A percentile compares a stretch with the other conserved stretches of the same genome.
These are phyloP conservation scores for Promerops cafer DNA, from an alignment of 2,113 vertebrate species.

Conservation along the genomic window DNA sequence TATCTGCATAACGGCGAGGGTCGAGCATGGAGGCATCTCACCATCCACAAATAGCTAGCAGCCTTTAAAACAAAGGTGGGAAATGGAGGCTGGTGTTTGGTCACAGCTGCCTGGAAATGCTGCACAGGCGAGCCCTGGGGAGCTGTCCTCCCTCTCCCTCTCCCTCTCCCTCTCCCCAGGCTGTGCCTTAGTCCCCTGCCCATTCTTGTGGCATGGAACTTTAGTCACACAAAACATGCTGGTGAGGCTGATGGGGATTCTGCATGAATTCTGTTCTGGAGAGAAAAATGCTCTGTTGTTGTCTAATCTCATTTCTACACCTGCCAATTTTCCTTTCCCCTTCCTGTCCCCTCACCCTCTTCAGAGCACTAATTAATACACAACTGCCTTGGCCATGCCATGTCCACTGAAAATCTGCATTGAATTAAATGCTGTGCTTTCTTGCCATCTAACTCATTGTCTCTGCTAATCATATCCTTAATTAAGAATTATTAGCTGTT, in stretches of 20 bases:
- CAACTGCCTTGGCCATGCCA: neutral
- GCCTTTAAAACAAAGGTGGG: neutral
- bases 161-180: neutral
- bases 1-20: rapidly evolving
- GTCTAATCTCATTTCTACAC: slow-evolving; percentile 65
- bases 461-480: slow-evolving; percentile 54
- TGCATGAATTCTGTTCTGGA: neutral
- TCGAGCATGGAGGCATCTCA: neutral
- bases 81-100: neutral
- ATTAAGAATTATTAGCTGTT: slow-evolving; percentile 35
- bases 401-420: slow-evolving; percentile 11
- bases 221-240: neutral
- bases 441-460: slow-evolving; percentile 23
- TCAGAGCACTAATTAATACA: slow-evolving; percentile 56
- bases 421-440: slow-evolving; percentile 30
- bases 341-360: neutral
- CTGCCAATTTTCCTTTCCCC: slow-evolving; percentile 39
- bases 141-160: neutral
- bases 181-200: neutral
- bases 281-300: slow-evolving; percentile 2
- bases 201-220: neutral
- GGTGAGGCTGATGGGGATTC: neutral
- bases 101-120: neutral
- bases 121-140: neutral
- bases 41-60: neutral